Base-by-base conservation (phyloP, 2,888 invertebrate species). In the Monopis laevigella region DNA sequence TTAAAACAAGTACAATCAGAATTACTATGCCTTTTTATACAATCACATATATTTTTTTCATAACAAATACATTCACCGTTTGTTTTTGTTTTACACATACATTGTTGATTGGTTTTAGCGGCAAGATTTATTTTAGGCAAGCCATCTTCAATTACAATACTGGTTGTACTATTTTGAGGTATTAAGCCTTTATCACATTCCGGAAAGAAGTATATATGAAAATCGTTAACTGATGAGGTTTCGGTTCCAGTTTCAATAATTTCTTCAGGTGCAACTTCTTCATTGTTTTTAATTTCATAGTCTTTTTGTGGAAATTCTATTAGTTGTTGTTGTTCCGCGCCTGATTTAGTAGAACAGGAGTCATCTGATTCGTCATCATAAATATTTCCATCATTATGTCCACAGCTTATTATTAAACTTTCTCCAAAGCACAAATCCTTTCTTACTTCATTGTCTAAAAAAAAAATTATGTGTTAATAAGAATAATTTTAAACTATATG, bases 351-450 rank as follows among this genome's bases (percentile, higher is more conserved):
- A 2, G 28, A 14, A 11, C 13, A 29, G 6, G 40, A 14, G 17
- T 28, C 18, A 40, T 48, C 21, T 40, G 14, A 39, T 14, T 27
- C 39, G 18, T 3, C 3, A 17, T n/a, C 27, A 7, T 26, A 43
- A 24, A 34, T 38, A 38, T 17, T 54, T 13, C 66, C 67, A 18
- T 68, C 70, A 46, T 59, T 55, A 49, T 82, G 75, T 6, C 82
- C 68, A 49, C 78, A 82, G 53, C 84, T 82, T 39, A 86, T 66
- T 38, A 85, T 52, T 34, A 86, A 56, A 3, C 74, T 72, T 62
- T 86, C 85, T 16, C 71, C 70, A 54, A 85, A 86, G 50, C 81
- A 71, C 49, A 86, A 49, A 47, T 77, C 60, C 48, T 73, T 58
- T 51, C 82, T 82, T 19, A 81, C 48, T 21, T 60, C 55, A 29